These are phyloP conservation scores for Seira ritae DNA, from an alignment of 2,888 invertebrate genomes.

Conservation along the genomic window DNA sequence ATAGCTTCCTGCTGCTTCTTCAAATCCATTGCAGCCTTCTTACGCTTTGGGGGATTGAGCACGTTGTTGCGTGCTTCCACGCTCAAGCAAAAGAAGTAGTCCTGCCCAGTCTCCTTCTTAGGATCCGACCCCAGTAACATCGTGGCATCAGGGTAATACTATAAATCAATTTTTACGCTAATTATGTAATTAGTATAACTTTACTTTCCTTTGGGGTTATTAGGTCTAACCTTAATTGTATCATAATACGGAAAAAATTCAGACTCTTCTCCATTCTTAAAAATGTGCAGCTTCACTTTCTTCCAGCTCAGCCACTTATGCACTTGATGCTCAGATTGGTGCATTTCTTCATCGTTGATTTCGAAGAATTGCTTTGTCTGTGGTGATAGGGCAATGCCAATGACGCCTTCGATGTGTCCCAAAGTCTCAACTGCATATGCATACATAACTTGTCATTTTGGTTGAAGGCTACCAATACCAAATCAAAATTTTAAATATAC, in stretches of 20 bases:
- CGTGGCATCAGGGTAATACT: conserved; percentile 71
- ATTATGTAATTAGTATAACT: neutral
- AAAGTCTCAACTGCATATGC: conserved; percentile 60
- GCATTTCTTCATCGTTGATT: conserved; percentile 61
- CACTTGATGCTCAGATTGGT: conserved; percentile 35
- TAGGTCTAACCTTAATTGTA: conserved; percentile 62
- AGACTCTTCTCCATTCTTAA: conserved; percentile 67
- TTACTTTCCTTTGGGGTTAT: neutral
- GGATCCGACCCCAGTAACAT: conserved; percentile 69
- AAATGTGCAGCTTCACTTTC: conserved; percentile 68
- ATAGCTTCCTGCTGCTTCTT: conserved; percentile 69
- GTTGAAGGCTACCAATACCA: neutral
- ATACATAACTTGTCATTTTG: neutral
- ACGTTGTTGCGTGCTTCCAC: conserved; percentile 69
- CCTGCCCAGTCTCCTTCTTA: conserved; percentile 64
- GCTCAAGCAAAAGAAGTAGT: conserved; percentile 67
- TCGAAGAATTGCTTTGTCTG: conserved; percentile 68
- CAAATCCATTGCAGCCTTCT: conserved; percentile 56
- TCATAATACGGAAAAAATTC: conserved; percentile 69
- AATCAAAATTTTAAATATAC: conserved; percentile 31
- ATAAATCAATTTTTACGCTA: conserved; percentile 6
- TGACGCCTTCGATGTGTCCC: conserved; percentile 66
- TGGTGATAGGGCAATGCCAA: conserved; percentile 67
- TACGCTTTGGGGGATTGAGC: conserved; percentile 67
- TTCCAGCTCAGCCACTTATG: conserved; percentile 69